phyloP scores from a whole-genome alignment of 2,797 vertebrate genomes.

The Labeo calbasu region DNA sequence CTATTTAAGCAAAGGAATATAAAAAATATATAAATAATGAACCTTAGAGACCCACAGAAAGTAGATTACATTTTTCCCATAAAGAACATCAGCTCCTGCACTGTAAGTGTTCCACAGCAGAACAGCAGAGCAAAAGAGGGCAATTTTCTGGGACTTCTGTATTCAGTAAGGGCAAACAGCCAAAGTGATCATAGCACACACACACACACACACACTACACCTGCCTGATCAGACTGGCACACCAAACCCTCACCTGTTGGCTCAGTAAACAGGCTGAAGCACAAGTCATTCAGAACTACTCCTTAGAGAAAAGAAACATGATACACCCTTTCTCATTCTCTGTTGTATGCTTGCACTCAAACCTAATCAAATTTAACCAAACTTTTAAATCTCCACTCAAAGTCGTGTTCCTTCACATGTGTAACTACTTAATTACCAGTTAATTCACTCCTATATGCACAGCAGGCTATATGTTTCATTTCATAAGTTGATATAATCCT shows the following conservation, averaged over 20 bases:
- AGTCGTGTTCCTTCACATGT: neutral
- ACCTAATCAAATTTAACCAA: neutral
- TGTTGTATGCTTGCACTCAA: neutral
- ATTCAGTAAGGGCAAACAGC: conserved; percentile 20
- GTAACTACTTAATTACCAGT: neutral
- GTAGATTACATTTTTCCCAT: neutral
- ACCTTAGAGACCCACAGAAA: neutral
- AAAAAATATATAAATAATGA: neutral
- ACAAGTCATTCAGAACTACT: neutral
- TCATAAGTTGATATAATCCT: neutral
- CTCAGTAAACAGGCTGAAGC: neutral
- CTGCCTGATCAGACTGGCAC: conserved; percentile 23
- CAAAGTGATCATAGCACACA: conserved; percentile 4
- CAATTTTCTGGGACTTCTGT: conserved; percentile 1
- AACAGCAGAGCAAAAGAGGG: neutral
- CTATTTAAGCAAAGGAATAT: neutral
- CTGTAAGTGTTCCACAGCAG: neutral
- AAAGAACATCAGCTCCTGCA: neutral
- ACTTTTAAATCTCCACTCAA: neutral
- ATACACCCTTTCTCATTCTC: neutral
- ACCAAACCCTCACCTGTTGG: conserved; percentile 21
- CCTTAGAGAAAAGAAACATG: neutral
- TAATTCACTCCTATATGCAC: neutral
- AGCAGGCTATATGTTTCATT: neutral
- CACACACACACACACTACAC: conserved; percentile 8